Evolutionary conservation across 2,113 vertebrate species (phyloP).

Genomic region (Varanus komodoensis): DNA sequence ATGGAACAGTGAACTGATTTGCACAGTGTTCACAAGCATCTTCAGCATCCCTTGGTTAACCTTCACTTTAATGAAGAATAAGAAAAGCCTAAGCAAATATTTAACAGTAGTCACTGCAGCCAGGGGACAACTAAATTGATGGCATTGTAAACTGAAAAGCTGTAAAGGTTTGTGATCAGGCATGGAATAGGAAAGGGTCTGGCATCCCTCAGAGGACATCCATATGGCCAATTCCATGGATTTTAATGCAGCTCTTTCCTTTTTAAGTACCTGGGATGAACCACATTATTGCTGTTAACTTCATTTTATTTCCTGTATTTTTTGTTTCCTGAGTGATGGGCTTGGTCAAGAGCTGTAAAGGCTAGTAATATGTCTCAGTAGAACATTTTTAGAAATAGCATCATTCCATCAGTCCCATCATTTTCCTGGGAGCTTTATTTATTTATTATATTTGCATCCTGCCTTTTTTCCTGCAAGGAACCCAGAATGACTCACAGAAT

Average conservation of each 20-base stretch:
- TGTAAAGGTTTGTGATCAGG: neutral
- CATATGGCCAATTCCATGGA: neutral
- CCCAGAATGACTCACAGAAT: too few relatives aligned
- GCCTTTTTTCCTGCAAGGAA: too few relatives aligned
- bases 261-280: neutral
- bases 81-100: neutral
- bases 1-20: neutral
- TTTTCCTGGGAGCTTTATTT: neutral
- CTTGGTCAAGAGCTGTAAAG: neutral
- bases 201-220: neutral
- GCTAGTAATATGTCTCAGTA: neutral
- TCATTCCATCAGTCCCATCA: too few relatives aligned
- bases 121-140: neutral
- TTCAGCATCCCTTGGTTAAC: neutral
- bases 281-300: neutral
- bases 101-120: neutral
- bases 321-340: neutral
- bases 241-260: constrained; percentile 1
- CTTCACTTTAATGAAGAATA: neutral
- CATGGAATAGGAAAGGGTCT: neutral
- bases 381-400: neutral
- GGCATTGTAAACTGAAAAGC: neutral
- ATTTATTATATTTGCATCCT: too few relatives aligned
- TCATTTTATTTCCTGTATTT: neutral
- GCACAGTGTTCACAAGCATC: neutral